A percentile compares a stretch with the other conserved stretches of the same genome.
Conservation (phyloP, 2,888 invertebrate species). For the Exocentrus adspersus region DNA sequence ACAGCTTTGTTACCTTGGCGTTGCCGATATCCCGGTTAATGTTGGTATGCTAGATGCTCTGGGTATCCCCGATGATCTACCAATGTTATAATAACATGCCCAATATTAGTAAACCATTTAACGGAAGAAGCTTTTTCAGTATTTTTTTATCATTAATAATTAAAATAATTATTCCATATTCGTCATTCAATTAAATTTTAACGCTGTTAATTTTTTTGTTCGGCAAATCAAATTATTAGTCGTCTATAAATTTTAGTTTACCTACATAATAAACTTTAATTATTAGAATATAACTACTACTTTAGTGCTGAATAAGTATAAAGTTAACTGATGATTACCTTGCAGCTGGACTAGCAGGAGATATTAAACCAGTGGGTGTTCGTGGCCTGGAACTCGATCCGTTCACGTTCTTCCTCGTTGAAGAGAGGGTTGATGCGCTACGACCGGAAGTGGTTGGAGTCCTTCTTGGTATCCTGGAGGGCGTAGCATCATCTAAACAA, state of each 20-base stretch:
- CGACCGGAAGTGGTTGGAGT: slow-evolving; percentile 71
- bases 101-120: slow-evolving; percentile 48
- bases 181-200: slow-evolving; percentile 20
- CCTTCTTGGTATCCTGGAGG: slow-evolving; percentile 85
- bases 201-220: neutral
- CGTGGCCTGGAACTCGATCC: slow-evolving; percentile 73
- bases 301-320: slow-evolving; percentile 2
- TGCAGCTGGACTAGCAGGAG: slow-evolving; percentile 76
- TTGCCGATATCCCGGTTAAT: slow-evolving; percentile 75
- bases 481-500: slow-evolving; percentile 78
- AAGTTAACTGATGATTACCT: slow-evolving; percentile 68
- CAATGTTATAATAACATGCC: slow-evolving; percentile 57
- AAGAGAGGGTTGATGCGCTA: slow-evolving; percentile 66
- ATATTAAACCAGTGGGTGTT: slow-evolving; percentile 81
- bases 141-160: slow-evolving; percentile 1
- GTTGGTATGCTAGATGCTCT: slow-evolving; percentile 92
- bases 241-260: no score
- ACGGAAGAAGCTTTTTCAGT: neutral
- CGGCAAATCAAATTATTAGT: no score
- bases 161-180: slow-evolving; percentile 7
- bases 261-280: no score
- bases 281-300: no score
- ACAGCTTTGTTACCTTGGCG: slow-evolving; percentile 74
- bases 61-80: slow-evolving; percentile 79
- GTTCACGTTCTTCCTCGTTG: slow-evolving; percentile 64